These are phyloP conservation scores for Incurvaria masculella DNA, from an alignment of 2,888 invertebrate species.

Conservation along the genomic window DNA sequence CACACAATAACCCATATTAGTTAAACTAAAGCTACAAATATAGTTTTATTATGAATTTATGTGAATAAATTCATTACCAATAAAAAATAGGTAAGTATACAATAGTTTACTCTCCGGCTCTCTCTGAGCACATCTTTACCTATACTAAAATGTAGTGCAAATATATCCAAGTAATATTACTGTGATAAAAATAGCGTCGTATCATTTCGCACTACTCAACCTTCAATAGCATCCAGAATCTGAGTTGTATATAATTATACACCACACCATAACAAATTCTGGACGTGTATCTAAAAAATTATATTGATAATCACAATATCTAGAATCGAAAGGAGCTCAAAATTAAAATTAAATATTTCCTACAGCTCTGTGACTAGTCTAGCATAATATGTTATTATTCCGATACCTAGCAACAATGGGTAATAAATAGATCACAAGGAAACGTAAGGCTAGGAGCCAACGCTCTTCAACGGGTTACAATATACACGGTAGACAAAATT, in stretches of 20 bases:
- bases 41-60: too few species aligned
- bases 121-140: too few species aligned
- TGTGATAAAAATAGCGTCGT: slow-evolving; percentile 36
- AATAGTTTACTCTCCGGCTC: too few species aligned
- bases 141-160: slow-evolving; percentile 29
- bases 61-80: too few species aligned
- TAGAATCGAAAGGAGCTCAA: slow-evolving; percentile 19
- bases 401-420: slow-evolving; percentile 30
- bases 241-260: too few species aligned
- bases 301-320: slow-evolving; percentile 42
- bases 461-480: neutral
- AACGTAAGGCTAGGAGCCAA: slow-evolving; percentile 21
- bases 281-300: slow-evolving; percentile 48
- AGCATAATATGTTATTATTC: slow-evolving; percentile 20
- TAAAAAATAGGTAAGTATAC: too few species aligned
- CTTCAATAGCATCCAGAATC: too few species aligned
- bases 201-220: neutral
- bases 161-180: slow-evolving; percentile 33
- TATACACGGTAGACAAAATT: too few species aligned
- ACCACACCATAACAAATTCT: slow-evolving; percentile 48
- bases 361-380: slow-evolving; percentile 51
- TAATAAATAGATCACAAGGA: slow-evolving; percentile 41
- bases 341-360: slow-evolving; percentile 12
- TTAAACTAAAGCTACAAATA: too few species aligned
- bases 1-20: too few species aligned